A percentile compares a stretch with the other conserved stretches of the same genome.
Evolutionary conservation across 1,140 invertebrate genomes (phyloP).

Genomic region (Dinoponera quadriceps): DNA sequence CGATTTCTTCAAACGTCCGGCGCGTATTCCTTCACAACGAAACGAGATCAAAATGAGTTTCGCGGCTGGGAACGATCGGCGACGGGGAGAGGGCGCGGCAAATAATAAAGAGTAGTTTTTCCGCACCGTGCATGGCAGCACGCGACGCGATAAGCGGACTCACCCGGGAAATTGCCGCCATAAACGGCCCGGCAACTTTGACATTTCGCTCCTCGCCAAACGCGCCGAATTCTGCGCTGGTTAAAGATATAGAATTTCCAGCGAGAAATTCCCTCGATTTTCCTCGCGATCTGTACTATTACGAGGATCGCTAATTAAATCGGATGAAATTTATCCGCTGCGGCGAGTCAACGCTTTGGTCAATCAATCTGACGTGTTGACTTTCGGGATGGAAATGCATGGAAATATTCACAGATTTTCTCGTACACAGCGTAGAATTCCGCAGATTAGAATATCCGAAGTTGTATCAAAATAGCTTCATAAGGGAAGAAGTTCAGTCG

Average conservation of each 20-base stretch:
- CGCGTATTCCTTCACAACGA: slow-evolving; percentile 4
- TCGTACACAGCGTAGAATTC: too few relatives aligned
- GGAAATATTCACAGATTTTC: too few relatives aligned
- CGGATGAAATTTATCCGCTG: neutral
- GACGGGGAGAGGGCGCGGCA: neutral
- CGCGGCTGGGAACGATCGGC: neutral
- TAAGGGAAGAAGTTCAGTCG: too few relatives aligned
- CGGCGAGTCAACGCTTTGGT: neutral
- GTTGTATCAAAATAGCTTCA: too few relatives aligned
- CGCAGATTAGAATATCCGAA: too few relatives aligned
- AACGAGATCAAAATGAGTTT: slow-evolving; percentile 38
- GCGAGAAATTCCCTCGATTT: neutral
- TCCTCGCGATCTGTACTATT: neutral
- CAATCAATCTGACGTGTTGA: too few relatives aligned
- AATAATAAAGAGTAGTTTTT: slow-evolving; percentile 21
- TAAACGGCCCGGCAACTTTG: slow-evolving; percentile 31
- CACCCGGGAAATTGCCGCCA: slow-evolving; percentile 6
- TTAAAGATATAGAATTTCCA: slow-evolving; percentile 5
- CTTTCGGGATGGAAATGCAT: too few relatives aligned
- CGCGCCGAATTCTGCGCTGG: neutral
- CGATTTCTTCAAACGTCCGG: slow-evolving; percentile 31
- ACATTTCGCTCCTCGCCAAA: slow-evolving; percentile 9
- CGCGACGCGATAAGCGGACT: slow-evolving; percentile 3
- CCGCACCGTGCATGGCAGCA: neutral
- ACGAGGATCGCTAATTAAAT: neutral